Evolutionary conservation across 2,113 vertebrate genomes (phyloP).

Genomic region (Myiozetetes cayanensis): DNA sequence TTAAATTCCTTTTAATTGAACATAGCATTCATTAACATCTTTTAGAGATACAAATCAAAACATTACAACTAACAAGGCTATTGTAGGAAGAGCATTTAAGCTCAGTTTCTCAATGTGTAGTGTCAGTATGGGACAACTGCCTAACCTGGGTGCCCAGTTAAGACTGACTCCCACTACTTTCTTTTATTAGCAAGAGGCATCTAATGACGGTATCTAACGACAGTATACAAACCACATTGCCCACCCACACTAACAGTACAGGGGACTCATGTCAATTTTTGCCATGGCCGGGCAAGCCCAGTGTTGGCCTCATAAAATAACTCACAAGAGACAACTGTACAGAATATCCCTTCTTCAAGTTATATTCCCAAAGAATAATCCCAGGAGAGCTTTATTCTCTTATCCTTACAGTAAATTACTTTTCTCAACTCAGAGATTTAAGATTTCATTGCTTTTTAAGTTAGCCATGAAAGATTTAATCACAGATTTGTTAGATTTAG

Average conservation of each 20-base stretch:
- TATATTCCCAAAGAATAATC: conserved; percentile 9
- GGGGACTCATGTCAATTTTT: not conserved
- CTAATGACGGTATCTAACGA: not conserved
- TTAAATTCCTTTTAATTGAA: not conserved
- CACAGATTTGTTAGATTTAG: conserved; percentile 45
- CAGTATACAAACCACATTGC: not conserved
- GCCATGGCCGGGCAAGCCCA: not conserved
- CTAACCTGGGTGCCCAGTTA: not conserved
- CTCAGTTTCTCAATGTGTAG: not conserved
- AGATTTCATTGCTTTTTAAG: conserved; percentile 41
- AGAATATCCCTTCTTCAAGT: not conserved
- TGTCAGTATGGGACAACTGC: not conserved
- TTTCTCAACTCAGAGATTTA: conserved; percentile 6
- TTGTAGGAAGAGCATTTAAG: not conserved
- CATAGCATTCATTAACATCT: not conserved
- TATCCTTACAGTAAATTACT: conserved; percentile 32
- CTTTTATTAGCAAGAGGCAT: not conserved
- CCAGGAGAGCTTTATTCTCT: conserved; percentile 32
- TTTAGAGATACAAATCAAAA: not conserved
- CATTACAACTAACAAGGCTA: not conserved
- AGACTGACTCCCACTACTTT: not conserved
- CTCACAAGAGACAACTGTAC: not conserved
- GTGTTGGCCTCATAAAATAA: not conserved
- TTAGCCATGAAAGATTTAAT: not conserved
- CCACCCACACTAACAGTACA: not conserved